Conservation (phyloP, 37 sponge, comb jelly and placozoan genomes). For the Beroe forskalii region DNA sequence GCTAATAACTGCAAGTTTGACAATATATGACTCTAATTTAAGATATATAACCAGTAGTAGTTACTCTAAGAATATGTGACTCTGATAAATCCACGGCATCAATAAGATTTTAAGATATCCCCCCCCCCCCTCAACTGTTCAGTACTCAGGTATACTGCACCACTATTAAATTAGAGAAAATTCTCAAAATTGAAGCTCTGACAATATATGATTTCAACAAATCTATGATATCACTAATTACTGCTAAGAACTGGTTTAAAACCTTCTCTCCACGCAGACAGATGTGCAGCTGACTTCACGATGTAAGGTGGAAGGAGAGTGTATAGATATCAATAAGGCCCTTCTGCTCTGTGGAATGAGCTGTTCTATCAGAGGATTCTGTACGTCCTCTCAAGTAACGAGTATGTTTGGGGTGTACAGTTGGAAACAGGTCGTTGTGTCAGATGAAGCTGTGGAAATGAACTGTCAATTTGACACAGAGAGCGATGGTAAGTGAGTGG, state of each 20-base stretch:
- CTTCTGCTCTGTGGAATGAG: background rate
- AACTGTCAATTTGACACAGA: background rate
- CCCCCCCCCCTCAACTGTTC: background rate
- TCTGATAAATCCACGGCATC: too few species aligned
- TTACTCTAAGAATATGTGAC: too few species aligned
- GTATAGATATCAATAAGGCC: background rate
- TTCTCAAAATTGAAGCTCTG: too few species aligned
- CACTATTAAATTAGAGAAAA: too few species aligned
- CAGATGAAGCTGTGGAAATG: background rate
- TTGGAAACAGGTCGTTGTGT: background rate
- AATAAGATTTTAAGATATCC: too few species aligned
- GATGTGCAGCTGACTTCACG: background rate
- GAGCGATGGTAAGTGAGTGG: too few species aligned
- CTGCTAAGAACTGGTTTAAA: too few species aligned
- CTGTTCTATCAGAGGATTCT: background rate
- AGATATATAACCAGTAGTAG: too few species aligned
- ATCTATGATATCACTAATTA: too few species aligned
- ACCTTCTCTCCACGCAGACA: background rate
- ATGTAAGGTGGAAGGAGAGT: background rate
- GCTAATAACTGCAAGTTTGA: too few species aligned
- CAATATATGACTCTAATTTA: too few species aligned
- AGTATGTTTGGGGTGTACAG: background rate
- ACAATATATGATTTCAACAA: too few species aligned
- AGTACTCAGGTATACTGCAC: background rate
- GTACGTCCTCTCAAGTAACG: background rate